A percentile compares a stretch with the other conserved stretches of the same genome.
These are phyloP conservation scores for Xenopus tropicalis DNA, from an alignment of 2,113 vertebrate species.

Conservation along the genomic window DNA sequence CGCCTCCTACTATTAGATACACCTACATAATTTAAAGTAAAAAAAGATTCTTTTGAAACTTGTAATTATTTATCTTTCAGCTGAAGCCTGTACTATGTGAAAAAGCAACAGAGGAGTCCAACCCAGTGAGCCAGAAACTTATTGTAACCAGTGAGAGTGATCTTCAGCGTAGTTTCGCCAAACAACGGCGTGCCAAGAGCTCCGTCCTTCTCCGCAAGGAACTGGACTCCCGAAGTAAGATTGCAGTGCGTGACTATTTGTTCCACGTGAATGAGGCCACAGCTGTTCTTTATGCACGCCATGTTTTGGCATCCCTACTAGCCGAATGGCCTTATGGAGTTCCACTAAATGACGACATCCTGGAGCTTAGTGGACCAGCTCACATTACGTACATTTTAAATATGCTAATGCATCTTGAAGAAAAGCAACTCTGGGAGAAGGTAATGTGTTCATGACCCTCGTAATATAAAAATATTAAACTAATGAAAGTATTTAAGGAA, in stretches of 20 bases:
- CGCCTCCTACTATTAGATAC: slow-evolving; percentile 3
- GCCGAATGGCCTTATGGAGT: slow-evolving; percentile 83
- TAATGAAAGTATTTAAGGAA: too few species aligned
- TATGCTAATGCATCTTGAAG: slow-evolving; percentile 97
- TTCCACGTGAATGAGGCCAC: slow-evolving; percentile 93
- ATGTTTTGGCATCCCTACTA: slow-evolving; percentile 83
- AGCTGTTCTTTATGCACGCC: slow-evolving; percentile 87
- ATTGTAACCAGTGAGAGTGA: slow-evolving; percentile 92
- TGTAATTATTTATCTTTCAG: slow-evolving; percentile 56
- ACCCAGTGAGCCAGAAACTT: slow-evolving; percentile 86
- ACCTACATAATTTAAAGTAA: neutral
- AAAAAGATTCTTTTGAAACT: neutral
- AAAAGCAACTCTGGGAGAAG: slow-evolving; percentile 91
- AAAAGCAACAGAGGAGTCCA: slow-evolving; percentile 85
- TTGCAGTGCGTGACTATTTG: slow-evolving; percentile 83
- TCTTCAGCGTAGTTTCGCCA: slow-evolving; percentile 90
- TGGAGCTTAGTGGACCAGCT: slow-evolving; percentile 87
- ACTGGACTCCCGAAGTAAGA: slow-evolving; percentile 85
- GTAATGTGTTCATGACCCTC: slow-evolving; percentile 54
- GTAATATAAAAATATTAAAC: too few species aligned
- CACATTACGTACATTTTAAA: slow-evolving; percentile 97
- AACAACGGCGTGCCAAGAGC: slow-evolving; percentile 90
- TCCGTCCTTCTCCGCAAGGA: slow-evolving; percentile 90
- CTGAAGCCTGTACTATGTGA: slow-evolving; percentile 82
- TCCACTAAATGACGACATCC: slow-evolving; percentile 81